A percentile compares a stretch with the other conserved stretches of the same genome.
Conservation (phyloP, 2,888 invertebrate species). For the Brachylomia viminalis region DNA sequence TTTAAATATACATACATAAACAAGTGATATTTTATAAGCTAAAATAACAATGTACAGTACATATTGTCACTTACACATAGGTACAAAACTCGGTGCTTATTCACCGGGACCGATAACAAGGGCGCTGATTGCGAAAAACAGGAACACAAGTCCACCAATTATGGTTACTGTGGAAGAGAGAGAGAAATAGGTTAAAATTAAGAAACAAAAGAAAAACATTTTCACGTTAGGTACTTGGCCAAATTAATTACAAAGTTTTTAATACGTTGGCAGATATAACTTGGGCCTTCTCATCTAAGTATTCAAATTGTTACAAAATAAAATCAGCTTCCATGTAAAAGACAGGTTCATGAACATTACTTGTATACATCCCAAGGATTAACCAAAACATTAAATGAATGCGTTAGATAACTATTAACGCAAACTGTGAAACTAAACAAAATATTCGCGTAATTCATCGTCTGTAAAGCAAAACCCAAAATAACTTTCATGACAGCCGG, state of each 20-base stretch:
- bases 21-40: constrained; percentile 67
- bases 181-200: constrained; percentile 47
- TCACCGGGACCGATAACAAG: constrained; percentile 95
- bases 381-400: not conserved
- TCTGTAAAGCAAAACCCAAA: constrained; percentile 17
- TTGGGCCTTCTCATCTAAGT: not conserved
- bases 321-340: not conserved
- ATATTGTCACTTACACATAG: constrained; percentile 79
- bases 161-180: constrained; percentile 95
- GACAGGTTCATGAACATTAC: not conserved
- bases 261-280: no score
- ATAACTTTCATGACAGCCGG: constrained; percentile 38
- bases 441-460: constrained; percentile 26
- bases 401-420: not conserved
- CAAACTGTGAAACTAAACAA: not conserved
- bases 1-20: constrained; percentile 49
- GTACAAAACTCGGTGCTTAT: constrained; percentile 67
- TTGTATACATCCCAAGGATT: not conserved
- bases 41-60: constrained; percentile 70
- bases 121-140: constrained; percentile 98
- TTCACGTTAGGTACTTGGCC: not conserved
- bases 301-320: not conserved
- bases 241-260: not conserved
- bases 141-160: constrained; percentile 98
- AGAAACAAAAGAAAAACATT: not conserved